Percentiles rank a stretch among this genome's conserved stretches.
Conservation (phyloP, 1,140 invertebrate species). For the Drosophila chauvacae region DNA sequence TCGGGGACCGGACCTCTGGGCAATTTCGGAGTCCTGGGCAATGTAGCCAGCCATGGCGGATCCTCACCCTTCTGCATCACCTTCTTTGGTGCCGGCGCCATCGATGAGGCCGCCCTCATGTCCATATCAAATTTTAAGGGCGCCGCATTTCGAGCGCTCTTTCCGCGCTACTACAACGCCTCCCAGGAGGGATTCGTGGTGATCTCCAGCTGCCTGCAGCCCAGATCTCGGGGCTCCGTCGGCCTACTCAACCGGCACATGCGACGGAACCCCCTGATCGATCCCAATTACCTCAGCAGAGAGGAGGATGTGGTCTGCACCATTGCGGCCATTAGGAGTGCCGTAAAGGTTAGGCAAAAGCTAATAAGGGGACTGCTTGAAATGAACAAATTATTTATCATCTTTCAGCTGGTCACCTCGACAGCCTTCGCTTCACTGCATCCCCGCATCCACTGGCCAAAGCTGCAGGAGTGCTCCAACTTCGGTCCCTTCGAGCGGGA, state of each 20-base stretch:
- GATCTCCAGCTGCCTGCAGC: constrained; percentile 88
- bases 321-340: constrained; percentile 87
- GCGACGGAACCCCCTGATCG: constrained; percentile 87
- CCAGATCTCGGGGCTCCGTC: constrained; percentile 88
- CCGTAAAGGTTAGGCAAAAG: constrained; percentile 78
- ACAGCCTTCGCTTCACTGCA: constrained; percentile 87
- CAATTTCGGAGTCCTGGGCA: constrained; percentile 87
- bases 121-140: constrained; percentile 88
- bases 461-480: constrained; percentile 86
- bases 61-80: constrained; percentile 85
- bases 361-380: no score
- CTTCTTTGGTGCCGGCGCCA: constrained; percentile 88
- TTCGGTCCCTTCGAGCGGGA: constrained; percentile 77
- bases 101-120: constrained; percentile 88
- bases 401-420: constrained; percentile 84
- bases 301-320: constrained; percentile 87
- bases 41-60: constrained; percentile 81
- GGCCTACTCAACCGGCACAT: constrained; percentile 86
- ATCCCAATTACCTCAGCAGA: constrained; percentile 90
- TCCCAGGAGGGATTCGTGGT: constrained; percentile 89
- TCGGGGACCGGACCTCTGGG: constrained; percentile 86
- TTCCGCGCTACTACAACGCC: constrained; percentile 87
- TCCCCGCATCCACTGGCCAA: constrained; percentile 88
- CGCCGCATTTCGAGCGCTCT: constrained; percentile 87
- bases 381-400: no score